Evolutionary conservation across 2,888 invertebrate genomes (phyloP).

Genomic region (Thumatha senex): DNA sequence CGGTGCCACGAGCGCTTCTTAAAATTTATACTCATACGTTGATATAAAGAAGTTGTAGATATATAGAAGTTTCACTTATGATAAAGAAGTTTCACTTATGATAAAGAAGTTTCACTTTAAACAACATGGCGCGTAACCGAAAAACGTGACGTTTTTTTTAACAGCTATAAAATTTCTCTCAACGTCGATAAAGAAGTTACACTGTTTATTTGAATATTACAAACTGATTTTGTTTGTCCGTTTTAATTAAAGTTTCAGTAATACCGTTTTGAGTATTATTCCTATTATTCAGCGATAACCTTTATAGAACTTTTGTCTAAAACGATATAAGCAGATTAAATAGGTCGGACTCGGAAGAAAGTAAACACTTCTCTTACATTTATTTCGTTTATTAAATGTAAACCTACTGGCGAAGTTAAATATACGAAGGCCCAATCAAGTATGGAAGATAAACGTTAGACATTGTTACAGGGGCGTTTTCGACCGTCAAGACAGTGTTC

Average conservation of each 20-base stretch:
- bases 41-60: no score
- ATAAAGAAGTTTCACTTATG: no score
- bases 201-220: not conserved
- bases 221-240: not conserved
- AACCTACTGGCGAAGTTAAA: constrained; percentile 16
- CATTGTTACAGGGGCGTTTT: constrained; percentile 88
- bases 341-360: not conserved
- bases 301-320: not conserved
- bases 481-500: constrained; percentile 94
- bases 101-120: no score
- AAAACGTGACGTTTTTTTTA: no score
- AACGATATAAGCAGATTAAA: not conserved
- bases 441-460: constrained; percentile 25
- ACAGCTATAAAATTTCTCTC: no score
- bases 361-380: not conserved
- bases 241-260: not conserved
- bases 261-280: not conserved
- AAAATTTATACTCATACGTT: no score
- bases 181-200: no score
- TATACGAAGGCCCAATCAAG: constrained; percentile 20
- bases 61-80: no score
- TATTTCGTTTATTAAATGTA: constrained; percentile 15
- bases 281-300: not conserved
- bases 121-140: no score
- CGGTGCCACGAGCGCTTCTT: no score